Percentiles rank a stretch among this genome's conserved stretches.
Evolutionary conservation across 2,888 invertebrate genomes (phyloP).

Genomic region (Pyrrhia umbra): DNA sequence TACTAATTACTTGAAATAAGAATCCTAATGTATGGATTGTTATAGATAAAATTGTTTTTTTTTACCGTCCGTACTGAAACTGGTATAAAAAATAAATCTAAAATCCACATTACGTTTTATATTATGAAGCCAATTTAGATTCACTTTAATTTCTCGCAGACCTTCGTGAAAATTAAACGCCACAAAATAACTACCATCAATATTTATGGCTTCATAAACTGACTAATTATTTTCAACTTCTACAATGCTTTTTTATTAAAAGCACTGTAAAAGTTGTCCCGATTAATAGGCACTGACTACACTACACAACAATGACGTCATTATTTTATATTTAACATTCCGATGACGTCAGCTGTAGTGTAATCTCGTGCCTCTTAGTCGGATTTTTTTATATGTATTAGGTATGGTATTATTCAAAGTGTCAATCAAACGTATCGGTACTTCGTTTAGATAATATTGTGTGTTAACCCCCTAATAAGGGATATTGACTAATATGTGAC

Average conservation of each 20-base stretch:
- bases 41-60: background rate
- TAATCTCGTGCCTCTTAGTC: slow-evolving; percentile 43
- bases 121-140: slow-evolving; percentile 51
- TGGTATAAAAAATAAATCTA: background rate
- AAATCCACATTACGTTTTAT: slow-evolving; percentile 38
- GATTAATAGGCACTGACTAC: slow-evolving; percentile 50
- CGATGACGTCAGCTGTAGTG: background rate
- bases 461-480: slow-evolving; percentile 82
- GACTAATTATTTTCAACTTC: slow-evolving; percentile 55
- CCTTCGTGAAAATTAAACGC: slow-evolving; percentile 6
- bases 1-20: no score
- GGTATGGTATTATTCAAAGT: slow-evolving; percentile 84
- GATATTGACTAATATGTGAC: slow-evolving; percentile 70
- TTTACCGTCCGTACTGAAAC: background rate
- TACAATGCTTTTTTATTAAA: slow-evolving; percentile 61
- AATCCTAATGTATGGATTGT: background rate
- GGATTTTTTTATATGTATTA: slow-evolving; percentile 59
- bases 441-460: slow-evolving; percentile 68
- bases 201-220: slow-evolving; percentile 58
- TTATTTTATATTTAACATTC: background rate
- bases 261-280: slow-evolving; percentile 62
- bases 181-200: slow-evolving; percentile 14
- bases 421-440: slow-evolving; percentile 85
- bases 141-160: slow-evolving; percentile 11
- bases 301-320: background rate